Evolutionary conservation across 2,888 invertebrate genomes (phyloP).

Genomic region (Patella ulyssiponensis): DNA sequence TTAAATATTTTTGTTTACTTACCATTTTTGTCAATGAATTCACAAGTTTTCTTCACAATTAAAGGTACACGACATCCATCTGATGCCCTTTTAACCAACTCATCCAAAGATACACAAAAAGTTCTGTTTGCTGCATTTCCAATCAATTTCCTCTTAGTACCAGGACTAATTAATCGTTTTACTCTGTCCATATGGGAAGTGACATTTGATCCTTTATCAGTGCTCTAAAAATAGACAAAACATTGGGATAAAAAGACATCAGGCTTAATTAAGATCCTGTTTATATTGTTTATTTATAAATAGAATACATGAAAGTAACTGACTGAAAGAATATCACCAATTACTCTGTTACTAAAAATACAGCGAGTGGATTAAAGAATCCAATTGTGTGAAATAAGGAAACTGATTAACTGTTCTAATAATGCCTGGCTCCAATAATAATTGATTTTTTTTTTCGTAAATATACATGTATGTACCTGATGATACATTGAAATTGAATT

Average conservation of each 20-base stretch:
- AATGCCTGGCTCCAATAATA: no score
- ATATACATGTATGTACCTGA: no score
- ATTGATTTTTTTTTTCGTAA: no score
- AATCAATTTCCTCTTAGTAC: slow-evolving; percentile 49
- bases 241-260: not conserved
- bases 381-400: no score
- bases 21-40: slow-evolving; percentile 62
- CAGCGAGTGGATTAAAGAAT: no score
- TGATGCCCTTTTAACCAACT: slow-evolving; percentile 51
- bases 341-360: no score
- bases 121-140: slow-evolving; percentile 44
- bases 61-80: slow-evolving; percentile 52
- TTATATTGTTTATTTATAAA: no score
- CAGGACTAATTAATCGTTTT: slow-evolving; percentile 56
- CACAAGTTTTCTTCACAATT: slow-evolving; percentile 58
- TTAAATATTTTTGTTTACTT: slow-evolving; percentile 22
- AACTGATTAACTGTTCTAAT: no score
- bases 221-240: slow-evolving; percentile 19
- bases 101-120: slow-evolving; percentile 60
- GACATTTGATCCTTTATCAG: slow-evolving; percentile 22
- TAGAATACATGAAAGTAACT: no score
- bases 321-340: no score
- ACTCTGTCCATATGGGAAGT: slow-evolving; percentile 49
- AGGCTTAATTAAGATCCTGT: no score
- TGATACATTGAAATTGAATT: no score